Conservation (phyloP, 2,888 invertebrate genomes). For the Bedellia somnulentella region DNA sequence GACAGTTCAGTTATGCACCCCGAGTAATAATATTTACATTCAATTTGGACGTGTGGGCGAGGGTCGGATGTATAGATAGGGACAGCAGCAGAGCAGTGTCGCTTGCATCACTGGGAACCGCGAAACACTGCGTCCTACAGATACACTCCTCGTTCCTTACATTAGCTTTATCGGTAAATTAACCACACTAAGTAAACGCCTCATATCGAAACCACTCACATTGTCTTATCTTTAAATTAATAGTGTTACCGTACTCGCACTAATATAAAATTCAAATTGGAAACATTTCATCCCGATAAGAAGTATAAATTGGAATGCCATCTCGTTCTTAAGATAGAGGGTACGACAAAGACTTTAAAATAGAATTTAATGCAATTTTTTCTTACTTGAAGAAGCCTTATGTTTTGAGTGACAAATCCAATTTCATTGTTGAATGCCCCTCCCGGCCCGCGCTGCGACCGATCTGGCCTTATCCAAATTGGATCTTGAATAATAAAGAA, state of each 20-base stretch:
- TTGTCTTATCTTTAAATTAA: slow-evolving; percentile 1
- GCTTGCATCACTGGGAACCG: slow-evolving; percentile 16
- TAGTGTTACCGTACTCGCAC: neutral
- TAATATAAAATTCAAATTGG: too few relatives aligned
- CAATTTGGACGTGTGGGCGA: slow-evolving; percentile 7
- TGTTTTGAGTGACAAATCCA: slow-evolving; percentile 63
- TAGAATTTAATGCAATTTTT: too few relatives aligned
- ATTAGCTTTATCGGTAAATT: slow-evolving; percentile 21
- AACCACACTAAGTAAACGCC: slow-evolving; percentile 10
- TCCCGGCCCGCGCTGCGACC: slow-evolving; percentile 36
- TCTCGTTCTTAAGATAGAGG: too few relatives aligned
- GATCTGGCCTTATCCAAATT: slow-evolving; percentile 64
- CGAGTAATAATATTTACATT: slow-evolving; percentile 12
- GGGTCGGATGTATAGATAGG: neutral
- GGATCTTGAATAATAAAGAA: slow-evolving; percentile 65
- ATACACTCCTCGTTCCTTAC: too few relatives aligned
- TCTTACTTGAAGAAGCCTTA: slow-evolving; percentile 53
- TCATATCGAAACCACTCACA: slow-evolving; percentile 1
- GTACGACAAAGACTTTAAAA: too few relatives aligned
- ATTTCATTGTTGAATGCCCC: slow-evolving; percentile 58
- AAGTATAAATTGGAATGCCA: too few relatives aligned
- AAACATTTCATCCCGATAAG: too few relatives aligned
- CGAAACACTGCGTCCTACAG: slow-evolving; percentile 22
- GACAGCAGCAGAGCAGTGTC: too few relatives aligned
- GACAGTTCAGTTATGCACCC: slow-evolving; percentile 9